Evolutionary conservation across 2,113 vertebrate species (phyloP), one percentile per base, ranked within the genome.

Genomic region (Plectropomus leopardus): DNA sequence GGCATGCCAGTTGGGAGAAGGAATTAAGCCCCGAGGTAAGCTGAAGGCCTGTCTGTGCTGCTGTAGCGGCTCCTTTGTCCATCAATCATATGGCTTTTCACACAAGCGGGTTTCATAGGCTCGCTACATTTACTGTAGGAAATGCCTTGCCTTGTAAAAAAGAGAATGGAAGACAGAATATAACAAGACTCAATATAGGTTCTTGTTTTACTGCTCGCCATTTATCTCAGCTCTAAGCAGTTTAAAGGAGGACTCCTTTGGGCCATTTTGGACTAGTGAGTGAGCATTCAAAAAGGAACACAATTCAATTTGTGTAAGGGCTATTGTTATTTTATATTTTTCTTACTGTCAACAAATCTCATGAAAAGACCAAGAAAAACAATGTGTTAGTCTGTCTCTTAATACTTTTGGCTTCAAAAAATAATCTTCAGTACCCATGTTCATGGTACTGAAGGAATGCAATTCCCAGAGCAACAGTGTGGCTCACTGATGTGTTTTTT

Each of bases 31-130:
- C 53, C 15, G 48, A 91, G 81, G 84, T 83, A 89, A 70, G 87
- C 76, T 82, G 71, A 85, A 85, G 81, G 65, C 78, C 85, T 58
- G 78, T 80, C 86, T 81, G 0, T 42, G 84, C 82, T 87, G 87
- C 86, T 86, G 82, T 55, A n/a, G 66, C 70, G 11, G 80, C 85
- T 85, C 58, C 65, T 82, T 76, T 83, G 84, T 85, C 86, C 82
- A 88, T 92, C 90, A 87, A 82, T 93, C 90, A 89, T 76, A 24
- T 4, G 63, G 61, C 59, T 77, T 89, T 87, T 89, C 58, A 70
- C 58, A 79, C 21, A 64, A 45, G 65, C 50, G 26, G 72, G 70
- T 79, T 86, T 86, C 50, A 79, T 40, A 36, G 72, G 55, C 57
- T 72, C 11, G 15, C 65, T 77, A 57, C 84, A 67, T 87, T 81